Conservation (phyloP, 2,888 invertebrate genomes). For the Azorinus chamasolen region DNA sequence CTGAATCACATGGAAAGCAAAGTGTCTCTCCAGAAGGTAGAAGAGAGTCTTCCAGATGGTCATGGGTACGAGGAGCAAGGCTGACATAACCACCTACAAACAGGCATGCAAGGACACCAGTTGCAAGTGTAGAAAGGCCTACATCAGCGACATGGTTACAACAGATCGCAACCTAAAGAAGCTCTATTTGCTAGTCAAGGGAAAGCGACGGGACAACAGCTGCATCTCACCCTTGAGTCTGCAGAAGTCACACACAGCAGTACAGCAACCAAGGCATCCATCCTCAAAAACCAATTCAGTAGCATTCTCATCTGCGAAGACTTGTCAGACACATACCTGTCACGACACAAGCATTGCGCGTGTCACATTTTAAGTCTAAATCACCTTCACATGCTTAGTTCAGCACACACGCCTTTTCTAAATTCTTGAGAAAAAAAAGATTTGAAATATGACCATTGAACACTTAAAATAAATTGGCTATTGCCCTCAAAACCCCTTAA, state of each 20-base stretch:
- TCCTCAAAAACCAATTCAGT: slow-evolving; percentile 23
- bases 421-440: too few species aligned
- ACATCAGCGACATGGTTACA: slow-evolving; percentile 6
- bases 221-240: not conserved
- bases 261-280: slow-evolving; percentile 6
- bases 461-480: too few species aligned
- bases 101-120: slow-evolving; percentile 13
- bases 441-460: too few species aligned
- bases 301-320: slow-evolving; percentile 11
- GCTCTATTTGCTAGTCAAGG: slow-evolving; percentile 12
- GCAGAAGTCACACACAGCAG: slow-evolving; percentile 19
- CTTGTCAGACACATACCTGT: not conserved
- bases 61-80: too few species aligned
- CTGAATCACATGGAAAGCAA: slow-evolving; percentile 1
- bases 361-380: too few species aligned
- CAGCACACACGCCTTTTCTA: too few species aligned
- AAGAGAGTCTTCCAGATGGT: too few species aligned
- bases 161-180: slow-evolving; percentile 3
- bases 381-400: too few species aligned
- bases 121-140: slow-evolving; percentile 5
- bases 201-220: slow-evolving; percentile 1
- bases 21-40: slow-evolving; percentile 11
- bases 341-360: too few species aligned
- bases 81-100: not conserved
- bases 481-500: too few species aligned